Evolutionary conservation across 2,888 invertebrate genomes (phyloP).

Genomic region (Napeogenes inachia): DNA sequence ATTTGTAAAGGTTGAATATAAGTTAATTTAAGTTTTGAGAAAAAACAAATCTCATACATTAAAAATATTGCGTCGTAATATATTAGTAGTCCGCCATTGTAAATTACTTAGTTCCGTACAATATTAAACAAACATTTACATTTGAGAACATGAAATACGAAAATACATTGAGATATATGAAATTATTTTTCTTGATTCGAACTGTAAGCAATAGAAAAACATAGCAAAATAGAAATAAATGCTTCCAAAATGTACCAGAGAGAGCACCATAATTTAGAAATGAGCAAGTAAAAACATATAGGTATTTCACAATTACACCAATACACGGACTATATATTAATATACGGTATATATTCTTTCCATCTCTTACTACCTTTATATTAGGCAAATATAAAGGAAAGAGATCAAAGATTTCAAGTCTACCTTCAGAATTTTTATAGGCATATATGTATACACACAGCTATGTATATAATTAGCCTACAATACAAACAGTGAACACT

Average conservation of each 20-base stretch:
- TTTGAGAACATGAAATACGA: neutral
- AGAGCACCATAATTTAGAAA: conserved; percentile 52
- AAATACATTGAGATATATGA: conserved; percentile 12
- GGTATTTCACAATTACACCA: conserved; percentile 6
- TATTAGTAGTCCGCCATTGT: too few relatives aligned
- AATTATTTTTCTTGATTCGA: conserved; percentile 18
- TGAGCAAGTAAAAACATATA: conserved; percentile 39
- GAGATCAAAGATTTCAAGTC: conserved; percentile 38
- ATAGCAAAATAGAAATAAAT: conserved; percentile 21
- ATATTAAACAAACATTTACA: neutral
- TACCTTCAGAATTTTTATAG: conserved; percentile 33
- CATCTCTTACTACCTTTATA: conserved; percentile 60
- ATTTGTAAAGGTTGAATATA: neutral
- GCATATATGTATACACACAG: conserved; percentile 61
- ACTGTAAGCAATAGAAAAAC: conserved; percentile 14
- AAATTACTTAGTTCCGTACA: too few relatives aligned
- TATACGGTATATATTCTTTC: conserved; percentile 31
- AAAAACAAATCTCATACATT: too few relatives aligned
- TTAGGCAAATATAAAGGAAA: conserved; percentile 62
- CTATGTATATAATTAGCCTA: conserved; percentile 66
- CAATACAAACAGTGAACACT: conserved; percentile 36
- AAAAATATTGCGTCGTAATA: too few relatives aligned
- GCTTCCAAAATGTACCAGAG: conserved; percentile 34
- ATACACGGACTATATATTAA: neutral
- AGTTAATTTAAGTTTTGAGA: too few relatives aligned